Conservation (phyloP, 92 coral and sea anemone species). For the Phenganax marumi region DNA sequence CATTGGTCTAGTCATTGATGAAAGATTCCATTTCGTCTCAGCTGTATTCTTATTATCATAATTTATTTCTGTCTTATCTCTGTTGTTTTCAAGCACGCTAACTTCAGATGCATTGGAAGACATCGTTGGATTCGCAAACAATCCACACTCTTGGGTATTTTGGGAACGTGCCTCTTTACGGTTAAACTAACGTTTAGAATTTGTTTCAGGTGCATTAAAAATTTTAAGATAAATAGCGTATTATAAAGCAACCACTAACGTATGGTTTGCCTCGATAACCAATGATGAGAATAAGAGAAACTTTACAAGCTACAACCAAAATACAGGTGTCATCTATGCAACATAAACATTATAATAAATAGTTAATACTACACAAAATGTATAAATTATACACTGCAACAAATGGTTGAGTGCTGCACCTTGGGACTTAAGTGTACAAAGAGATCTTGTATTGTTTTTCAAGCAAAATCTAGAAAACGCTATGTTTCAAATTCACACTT, state of each 20-base stretch:
- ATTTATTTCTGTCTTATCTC: slow-evolving; percentile 3
- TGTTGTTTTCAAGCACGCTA: neutral
- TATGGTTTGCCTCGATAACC: slow-evolving; percentile 18
- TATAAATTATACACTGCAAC: slow-evolving; percentile 7
- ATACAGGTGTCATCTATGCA: slow-evolving; percentile 27
- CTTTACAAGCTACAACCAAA: neutral
- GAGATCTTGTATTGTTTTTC: slow-evolving; percentile 1
- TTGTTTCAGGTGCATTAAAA: slow-evolving; percentile 21
- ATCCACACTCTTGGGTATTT: neutral
- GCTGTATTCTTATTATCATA: slow-evolving; percentile 3
- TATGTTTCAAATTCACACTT: neutral
- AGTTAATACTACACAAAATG: slow-evolving; percentile 13
- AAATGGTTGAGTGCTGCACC: neutral
- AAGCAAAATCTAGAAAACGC: neutral
- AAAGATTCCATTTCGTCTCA: slow-evolving; percentile 7
- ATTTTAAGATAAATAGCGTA: slow-evolving; percentile 15
- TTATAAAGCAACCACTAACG: slow-evolving; percentile 8
- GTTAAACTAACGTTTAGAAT: slow-evolving; percentile 19
- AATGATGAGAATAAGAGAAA: slow-evolving; percentile 2
- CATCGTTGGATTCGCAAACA: neutral
- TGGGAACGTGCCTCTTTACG: neutral
- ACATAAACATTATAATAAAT: slow-evolving; percentile 7
- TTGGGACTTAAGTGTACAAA: neutral
- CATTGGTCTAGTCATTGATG: slow-evolving; percentile 27
- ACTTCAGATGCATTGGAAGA: neutral